A percentile compares a stretch with the other conserved stretches of the same genome.
These are phyloP conservation scores for Aproaerema taeniolella DNA, from an alignment of 2,888 invertebrate genomes.

Conservation along the genomic window DNA sequence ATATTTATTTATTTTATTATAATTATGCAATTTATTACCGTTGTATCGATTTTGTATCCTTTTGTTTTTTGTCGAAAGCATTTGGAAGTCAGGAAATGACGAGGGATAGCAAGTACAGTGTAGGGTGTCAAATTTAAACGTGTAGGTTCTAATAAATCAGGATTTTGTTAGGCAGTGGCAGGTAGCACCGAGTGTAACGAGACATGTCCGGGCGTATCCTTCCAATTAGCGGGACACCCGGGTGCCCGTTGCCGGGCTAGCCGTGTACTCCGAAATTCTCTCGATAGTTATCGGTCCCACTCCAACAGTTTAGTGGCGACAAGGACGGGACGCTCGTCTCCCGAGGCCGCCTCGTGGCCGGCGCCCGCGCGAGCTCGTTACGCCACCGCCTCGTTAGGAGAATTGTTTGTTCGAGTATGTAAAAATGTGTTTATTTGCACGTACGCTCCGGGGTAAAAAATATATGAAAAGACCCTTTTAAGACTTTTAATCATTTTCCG, in stretches of 20 bases:
- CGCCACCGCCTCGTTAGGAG: slow-evolving; percentile 71
- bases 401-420: slow-evolving; percentile 78
- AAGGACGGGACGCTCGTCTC: background rate
- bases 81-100: background rate
- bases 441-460: slow-evolving; percentile 74
- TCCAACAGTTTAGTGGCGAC: background rate
- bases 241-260: slow-evolving; percentile 12
- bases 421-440: slow-evolving; percentile 78
- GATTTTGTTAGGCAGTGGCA: slow-evolving; percentile 47
- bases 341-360: slow-evolving; percentile 19
- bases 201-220: slow-evolving; percentile 66
- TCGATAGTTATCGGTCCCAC: background rate
- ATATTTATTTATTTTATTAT: too few species aligned
- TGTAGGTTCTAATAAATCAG: slow-evolving; percentile 58
- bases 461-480: slow-evolving; percentile 77
- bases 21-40: too few species aligned
- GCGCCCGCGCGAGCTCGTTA: slow-evolving; percentile 59
- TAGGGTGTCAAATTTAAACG: slow-evolving; percentile 59
- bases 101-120: slow-evolving; percentile 23
- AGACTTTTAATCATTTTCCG: slow-evolving; percentile 78
- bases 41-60: too few species aligned
- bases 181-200: slow-evolving; percentile 58
- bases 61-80: background rate
- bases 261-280: background rate
- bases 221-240: slow-evolving; percentile 54